phyloP scores from a whole-genome alignment of 2,888 invertebrate genomes.

The Cyclophora albipunctata region DNA sequence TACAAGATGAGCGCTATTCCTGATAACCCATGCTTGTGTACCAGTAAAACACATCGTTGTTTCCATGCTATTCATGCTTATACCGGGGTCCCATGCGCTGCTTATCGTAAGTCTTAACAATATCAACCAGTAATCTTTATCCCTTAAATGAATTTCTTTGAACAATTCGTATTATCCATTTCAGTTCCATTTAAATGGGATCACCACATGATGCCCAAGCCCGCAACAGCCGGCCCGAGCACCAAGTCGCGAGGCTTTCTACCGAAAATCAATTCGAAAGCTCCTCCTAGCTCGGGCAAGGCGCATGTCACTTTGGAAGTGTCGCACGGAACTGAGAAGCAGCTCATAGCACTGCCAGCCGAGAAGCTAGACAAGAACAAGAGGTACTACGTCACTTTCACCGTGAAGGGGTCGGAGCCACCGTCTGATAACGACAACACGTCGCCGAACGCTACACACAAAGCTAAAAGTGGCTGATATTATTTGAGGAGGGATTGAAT shows the following conservation, averaged over 20 bases:
- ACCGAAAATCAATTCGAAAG: conserved; percentile 78
- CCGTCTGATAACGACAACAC: conserved; percentile 72
- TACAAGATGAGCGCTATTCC: conserved; percentile 78
- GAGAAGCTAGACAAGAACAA: conserved; percentile 91
- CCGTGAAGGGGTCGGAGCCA: conserved; percentile 84
- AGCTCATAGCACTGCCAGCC: conserved; percentile 90
- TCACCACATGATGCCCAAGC: conserved; percentile 86
- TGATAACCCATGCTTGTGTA: conserved; percentile 87
- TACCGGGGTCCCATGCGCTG: conserved; percentile 90
- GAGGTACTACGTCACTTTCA: conserved; percentile 94
- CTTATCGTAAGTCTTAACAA: conserved; percentile 83
- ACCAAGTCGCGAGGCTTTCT: conserved; percentile 76
- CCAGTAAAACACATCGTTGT: conserved; percentile 91
- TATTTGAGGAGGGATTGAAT: conserved; percentile 30
- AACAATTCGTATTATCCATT: conserved; percentile 26
- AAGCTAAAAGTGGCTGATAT: conserved; percentile 42
- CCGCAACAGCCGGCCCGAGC: conserved; percentile 69
- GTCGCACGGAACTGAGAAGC: conserved; percentile 88
- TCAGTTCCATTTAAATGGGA: conserved; percentile 84
- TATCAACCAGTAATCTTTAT: not conserved
- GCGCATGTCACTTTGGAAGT: conserved; percentile 84
- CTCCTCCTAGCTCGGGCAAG: conserved; percentile 49
- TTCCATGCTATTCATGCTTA: conserved; percentile 94
- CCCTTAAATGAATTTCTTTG: not conserved
- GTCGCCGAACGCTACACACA: conserved; percentile 56